Conservation (phyloP, 2,888 invertebrate species). For the Cataglyphis altisquamis region DNA sequence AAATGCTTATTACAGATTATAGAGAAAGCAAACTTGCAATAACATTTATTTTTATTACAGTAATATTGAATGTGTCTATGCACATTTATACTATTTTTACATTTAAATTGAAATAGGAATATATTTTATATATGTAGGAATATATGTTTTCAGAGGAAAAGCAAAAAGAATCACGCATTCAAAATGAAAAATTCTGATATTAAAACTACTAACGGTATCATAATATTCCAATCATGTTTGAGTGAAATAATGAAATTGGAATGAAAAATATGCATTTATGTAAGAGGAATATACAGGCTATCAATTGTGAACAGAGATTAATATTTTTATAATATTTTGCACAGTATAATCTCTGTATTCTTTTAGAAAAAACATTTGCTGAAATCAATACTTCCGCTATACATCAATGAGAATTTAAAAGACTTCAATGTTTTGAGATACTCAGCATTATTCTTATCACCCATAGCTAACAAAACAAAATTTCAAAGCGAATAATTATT, state of each 20-base stretch:
- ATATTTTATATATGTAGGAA: neutral
- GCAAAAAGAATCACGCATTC: neutral
- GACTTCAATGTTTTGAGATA: neutral
- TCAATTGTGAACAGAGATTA: slow-evolving; percentile 14
- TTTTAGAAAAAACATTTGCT: slow-evolving; percentile 28
- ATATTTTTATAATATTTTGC: slow-evolving; percentile 28
- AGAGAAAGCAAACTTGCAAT: neutral
- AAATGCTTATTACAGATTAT: neutral
- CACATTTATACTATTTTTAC: neutral
- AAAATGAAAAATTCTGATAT: neutral
- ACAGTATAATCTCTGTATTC: slow-evolving; percentile 4
- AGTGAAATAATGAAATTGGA: neutral
- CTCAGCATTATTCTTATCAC: slow-evolving; percentile 34
- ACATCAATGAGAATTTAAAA: neutral
- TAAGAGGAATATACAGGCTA: neutral
- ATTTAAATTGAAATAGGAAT: neutral
- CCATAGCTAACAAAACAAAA: neutral
- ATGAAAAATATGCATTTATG: neutral
- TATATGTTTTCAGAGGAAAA: neutral
- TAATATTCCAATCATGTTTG: neutral
- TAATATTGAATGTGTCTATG: neutral
- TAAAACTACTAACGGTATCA: neutral
- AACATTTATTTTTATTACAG: neutral
- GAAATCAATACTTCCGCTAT: slow-evolving; percentile 8
- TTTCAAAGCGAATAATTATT: neutral